phyloP scores from a whole-genome alignment of 1,140 invertebrate genomes.

The Drosophila seguyi region DNA sequence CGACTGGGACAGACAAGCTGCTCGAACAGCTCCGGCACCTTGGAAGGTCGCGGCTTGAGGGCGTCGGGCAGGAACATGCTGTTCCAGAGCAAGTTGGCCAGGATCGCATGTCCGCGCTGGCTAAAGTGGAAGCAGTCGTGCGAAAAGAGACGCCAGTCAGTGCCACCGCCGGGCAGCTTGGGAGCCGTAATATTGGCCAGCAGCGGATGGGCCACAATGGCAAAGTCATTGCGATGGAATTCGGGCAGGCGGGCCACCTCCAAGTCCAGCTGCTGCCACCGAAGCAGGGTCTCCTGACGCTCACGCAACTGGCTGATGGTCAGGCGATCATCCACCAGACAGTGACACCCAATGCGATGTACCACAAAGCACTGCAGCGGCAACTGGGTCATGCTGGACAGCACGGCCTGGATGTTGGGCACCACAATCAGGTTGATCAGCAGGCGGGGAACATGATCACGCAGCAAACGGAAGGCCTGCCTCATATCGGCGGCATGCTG shows the following conservation, averaged over 20 bases:
- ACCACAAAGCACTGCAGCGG: constrained; percentile 81
- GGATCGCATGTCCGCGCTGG: constrained; percentile 87
- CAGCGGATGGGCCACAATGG: constrained; percentile 88
- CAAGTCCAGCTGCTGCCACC: constrained; percentile 85
- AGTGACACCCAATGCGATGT: constrained; percentile 86
- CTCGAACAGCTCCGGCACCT: constrained; percentile 35
- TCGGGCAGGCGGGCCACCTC: constrained; percentile 79
- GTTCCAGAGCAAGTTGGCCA: constrained; percentile 87
- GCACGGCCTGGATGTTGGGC: constrained; percentile 74
- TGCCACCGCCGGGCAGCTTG: constrained; percentile 71
- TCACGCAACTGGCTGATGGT: constrained; percentile 33
- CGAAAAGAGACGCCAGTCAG: constrained; percentile 88
- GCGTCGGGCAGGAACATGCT: constrained; percentile 87
- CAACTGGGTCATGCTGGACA: constrained; percentile 63
- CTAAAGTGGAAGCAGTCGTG: constrained; percentile 91
- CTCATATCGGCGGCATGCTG: constrained; percentile 68
- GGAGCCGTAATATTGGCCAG: constrained; percentile 84
- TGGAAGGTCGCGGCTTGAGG: constrained; percentile 38
- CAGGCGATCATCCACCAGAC: constrained; percentile 85
- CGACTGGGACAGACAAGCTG: constrained; percentile 51
- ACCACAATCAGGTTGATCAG: constrained; percentile 68
- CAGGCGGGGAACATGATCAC: constrained; percentile 74
- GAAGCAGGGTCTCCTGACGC: constrained; percentile 78
- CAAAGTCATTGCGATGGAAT: constrained; percentile 86
- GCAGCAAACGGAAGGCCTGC: constrained; percentile 58